A percentile compares a stretch with the other conserved stretches of the same genome.
phyloP scores from a whole-genome alignment of 2,113 vertebrate species.

The Oreamnos americanus region DNA sequence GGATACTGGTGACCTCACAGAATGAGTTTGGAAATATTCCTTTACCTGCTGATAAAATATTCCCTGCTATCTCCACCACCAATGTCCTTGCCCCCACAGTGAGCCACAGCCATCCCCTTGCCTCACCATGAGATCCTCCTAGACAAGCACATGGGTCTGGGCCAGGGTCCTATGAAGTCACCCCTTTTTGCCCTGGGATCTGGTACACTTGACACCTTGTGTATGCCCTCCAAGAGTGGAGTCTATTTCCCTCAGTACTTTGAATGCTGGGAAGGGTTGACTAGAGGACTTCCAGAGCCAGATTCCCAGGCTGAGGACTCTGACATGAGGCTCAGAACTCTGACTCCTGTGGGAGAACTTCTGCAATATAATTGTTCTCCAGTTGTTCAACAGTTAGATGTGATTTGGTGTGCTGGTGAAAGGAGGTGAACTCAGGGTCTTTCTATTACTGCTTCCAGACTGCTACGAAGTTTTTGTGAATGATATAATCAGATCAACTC shows the following conservation, averaged over 20 bases:
- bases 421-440: background rate
- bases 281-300: background rate
- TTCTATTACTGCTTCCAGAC: rapidly evolving
- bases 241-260: background rate
- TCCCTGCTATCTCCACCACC: background rate
- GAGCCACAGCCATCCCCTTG: background rate
- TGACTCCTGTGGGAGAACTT: background rate
- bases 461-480: background rate
- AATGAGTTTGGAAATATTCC: background rate
- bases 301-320: background rate
- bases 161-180: background rate
- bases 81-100: background rate
- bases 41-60: background rate
- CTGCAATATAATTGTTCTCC: background rate
- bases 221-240: background rate
- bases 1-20: background rate
- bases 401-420: background rate
- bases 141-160: background rate
- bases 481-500: background rate
- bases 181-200: background rate
- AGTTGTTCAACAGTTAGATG: background rate
- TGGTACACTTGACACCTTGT: background rate
- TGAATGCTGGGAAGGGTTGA: background rate
- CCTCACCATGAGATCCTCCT: background rate
- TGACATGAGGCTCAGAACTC: background rate